Evolutionary conservation across 2,797 vertebrate genomes (phyloP).

Genomic region (Phoeniculus purpureus): DNA sequence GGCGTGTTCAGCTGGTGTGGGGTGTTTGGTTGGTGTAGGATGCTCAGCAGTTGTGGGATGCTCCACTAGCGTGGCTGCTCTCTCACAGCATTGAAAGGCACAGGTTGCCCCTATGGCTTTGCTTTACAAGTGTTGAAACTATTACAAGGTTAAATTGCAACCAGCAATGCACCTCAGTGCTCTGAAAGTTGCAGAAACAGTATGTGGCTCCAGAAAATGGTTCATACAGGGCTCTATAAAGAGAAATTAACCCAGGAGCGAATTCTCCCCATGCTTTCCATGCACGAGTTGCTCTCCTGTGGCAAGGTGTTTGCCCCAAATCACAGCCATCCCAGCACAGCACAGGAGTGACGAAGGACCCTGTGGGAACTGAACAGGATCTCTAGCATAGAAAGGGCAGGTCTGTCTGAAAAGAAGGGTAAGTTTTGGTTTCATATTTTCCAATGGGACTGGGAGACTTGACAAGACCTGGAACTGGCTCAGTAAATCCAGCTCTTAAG

Average conservation of each 20-base stretch:
- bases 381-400: rapidly evolving
- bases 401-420: neutral
- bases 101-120: neutral
- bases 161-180: neutral
- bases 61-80: rapidly evolving
- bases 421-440: neutral
- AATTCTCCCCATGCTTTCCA: neutral
- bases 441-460: neutral
- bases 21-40: too few relatives aligned
- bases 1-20: neutral
- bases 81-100: neutral
- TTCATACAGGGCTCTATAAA: neutral
- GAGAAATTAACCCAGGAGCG: neutral
- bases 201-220: neutral
- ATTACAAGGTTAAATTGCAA: neutral
- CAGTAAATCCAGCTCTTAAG: neutral
- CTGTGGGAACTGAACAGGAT: rapidly evolving
- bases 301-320: neutral
- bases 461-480: neutral
- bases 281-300: neutral
- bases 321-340: neutral
- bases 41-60: neutral
- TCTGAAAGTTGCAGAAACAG: neutral
- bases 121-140: neutral
- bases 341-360: neutral